A percentile compares a stretch with the other conserved stretches of the same genome.
These are phyloP conservation scores for Eupelmus urozonus DNA, from an alignment of 2,888 invertebrate genomes.

Conservation along the genomic window DNA sequence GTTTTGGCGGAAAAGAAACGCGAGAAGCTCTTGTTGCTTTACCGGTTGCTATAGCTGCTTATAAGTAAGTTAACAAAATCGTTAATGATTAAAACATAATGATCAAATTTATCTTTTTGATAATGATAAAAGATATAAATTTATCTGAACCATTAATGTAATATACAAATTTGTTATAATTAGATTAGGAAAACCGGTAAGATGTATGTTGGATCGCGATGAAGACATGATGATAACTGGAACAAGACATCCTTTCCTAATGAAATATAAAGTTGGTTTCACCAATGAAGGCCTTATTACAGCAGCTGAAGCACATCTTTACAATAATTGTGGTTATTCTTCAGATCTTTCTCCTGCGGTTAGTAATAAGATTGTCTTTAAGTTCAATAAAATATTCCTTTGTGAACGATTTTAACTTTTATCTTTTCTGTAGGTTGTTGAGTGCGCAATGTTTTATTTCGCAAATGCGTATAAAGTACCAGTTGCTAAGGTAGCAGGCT, in stretches of 20 bases:
- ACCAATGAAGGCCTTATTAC: slow-evolving; percentile 86
- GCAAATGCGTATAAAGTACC: slow-evolving; percentile 91
- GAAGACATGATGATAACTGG: slow-evolving; percentile 96
- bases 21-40: slow-evolving; percentile 83
- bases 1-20: slow-evolving; percentile 96
- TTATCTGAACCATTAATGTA: no score
- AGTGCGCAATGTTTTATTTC: slow-evolving; percentile 89
- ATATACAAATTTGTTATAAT: neutral
- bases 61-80: slow-evolving; percentile 78
- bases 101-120: no score
- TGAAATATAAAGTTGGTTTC: slow-evolving; percentile 91
- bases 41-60: slow-evolving; percentile 88
- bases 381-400: neutral
- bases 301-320: slow-evolving; percentile 86
- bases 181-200: slow-evolving; percentile 87
- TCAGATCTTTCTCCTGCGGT: slow-evolving; percentile 89
- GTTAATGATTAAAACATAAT: no score
- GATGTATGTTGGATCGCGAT: slow-evolving; percentile 93
- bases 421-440: slow-evolving; percentile 82
- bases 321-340: slow-evolving; percentile 90
- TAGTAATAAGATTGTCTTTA: slow-evolving; percentile 74
- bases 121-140: no score
- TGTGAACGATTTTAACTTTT: no score
- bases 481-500: slow-evolving; percentile 84
- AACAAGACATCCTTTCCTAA: slow-evolving; percentile 92